Evolutionary conservation across 1,140 invertebrate species (phyloP).

Genomic region (Trachelipus rathkii): DNA sequence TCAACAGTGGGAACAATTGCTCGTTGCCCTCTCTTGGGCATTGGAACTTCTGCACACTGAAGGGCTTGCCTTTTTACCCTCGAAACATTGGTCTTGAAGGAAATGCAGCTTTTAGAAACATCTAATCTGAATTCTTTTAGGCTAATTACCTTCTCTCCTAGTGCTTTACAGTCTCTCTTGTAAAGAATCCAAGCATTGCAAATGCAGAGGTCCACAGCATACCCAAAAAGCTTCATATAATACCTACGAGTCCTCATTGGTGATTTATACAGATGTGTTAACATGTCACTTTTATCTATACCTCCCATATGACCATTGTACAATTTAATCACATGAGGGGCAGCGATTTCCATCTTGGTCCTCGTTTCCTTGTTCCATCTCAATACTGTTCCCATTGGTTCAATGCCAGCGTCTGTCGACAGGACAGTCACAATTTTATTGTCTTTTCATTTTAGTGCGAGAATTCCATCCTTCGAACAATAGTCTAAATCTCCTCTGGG

Average conservation of each 20-base stretch:
- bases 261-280: constrained; percentile 26
- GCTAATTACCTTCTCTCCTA: constrained; percentile 25
- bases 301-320: constrained; percentile 31
- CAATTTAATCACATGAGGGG: constrained; percentile 21
- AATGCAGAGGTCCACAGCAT: constrained; percentile 24
- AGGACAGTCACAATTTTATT: constrained; percentile 49
- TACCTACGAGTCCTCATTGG: constrained; percentile 25
- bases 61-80: background rate
- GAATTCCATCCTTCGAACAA: constrained; percentile 16
- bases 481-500: constrained; percentile 27
- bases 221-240: constrained; percentile 25
- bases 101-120: background rate
- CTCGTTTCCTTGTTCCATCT: constrained; percentile 21
- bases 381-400: constrained; percentile 41
- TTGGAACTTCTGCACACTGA: background rate
- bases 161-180: too few relatives aligned
- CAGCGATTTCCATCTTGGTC: constrained; percentile 35
- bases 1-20: background rate
- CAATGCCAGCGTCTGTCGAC: constrained; percentile 49
- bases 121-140: constrained; percentile 20
- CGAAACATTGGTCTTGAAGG: background rate
- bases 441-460: constrained; percentile 47
- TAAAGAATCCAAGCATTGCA: too few relatives aligned
- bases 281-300: constrained; percentile 26
- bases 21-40: constrained; percentile 21